Percentiles rank a stretch among this genome's conserved stretches.
Evolutionary conservation across 2,888 invertebrate species (phyloP).

Genomic region (Listrodromus nycthemerus): DNA sequence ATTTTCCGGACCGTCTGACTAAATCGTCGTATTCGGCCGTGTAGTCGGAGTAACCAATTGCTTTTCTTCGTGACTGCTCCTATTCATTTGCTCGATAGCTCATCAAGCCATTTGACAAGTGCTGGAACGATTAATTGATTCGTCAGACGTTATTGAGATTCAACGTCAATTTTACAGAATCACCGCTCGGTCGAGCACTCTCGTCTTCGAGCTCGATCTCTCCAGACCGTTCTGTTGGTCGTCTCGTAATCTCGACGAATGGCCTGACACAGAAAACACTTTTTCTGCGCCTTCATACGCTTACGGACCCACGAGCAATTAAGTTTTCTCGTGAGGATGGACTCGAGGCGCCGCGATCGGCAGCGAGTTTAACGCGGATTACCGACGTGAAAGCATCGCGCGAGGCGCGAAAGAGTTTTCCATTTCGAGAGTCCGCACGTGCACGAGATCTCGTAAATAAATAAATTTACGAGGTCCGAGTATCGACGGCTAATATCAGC

Average conservation of each 20-base stretch:
- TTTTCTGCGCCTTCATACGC: neutral
- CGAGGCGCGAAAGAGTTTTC: constrained; percentile 73
- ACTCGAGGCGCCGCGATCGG: neutral
- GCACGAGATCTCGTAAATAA: constrained; percentile 11
- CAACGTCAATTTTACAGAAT: neutral
- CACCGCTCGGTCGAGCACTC: neutral
- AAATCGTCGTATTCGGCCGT: neutral
- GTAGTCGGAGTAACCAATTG: neutral
- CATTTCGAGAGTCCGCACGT: constrained; percentile 67
- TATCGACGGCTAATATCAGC: neutral
- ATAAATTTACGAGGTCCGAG: too few species aligned
- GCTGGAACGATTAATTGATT: constrained; percentile 1
- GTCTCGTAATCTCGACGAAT: constrained; percentile 14
- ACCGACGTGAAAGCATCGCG: constrained; percentile 76
- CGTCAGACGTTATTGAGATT: neutral
- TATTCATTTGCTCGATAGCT: neutral
- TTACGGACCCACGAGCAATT: constrained; percentile 2
- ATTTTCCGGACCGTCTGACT: neutral
- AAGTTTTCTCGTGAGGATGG: constrained; percentile 12
- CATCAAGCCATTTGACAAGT: neutral
- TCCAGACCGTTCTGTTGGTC: neutral
- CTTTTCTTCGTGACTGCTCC: neutral
- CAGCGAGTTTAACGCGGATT: neutral
- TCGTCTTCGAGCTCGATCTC: constrained; percentile 32
- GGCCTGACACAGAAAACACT: constrained; percentile 35